phyloP scores from a whole-genome alignment of 2,888 invertebrate species.

The Agrypnus murinus region DNA sequence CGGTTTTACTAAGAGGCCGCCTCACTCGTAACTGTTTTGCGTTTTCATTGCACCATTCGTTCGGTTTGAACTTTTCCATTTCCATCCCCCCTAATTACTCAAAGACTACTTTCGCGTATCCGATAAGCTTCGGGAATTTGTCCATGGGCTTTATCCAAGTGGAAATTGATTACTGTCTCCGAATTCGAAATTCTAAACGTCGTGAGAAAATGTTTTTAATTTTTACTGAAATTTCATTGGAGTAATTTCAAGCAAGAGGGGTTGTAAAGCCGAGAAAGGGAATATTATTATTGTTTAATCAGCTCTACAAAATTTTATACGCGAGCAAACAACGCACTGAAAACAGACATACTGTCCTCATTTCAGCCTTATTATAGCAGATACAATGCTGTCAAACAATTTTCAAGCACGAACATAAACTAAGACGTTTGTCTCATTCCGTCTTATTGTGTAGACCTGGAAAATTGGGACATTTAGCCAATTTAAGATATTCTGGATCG shows the following conservation, averaged over 20 bases:
- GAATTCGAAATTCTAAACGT: background rate
- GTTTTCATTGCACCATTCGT: conserved; percentile 4
- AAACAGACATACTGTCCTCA: conserved; percentile 15
- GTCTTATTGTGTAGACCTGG: conserved; percentile 23
- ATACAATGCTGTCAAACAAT: conserved; percentile 12
- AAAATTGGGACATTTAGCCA: conserved; percentile 25
- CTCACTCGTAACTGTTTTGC: conserved; percentile 6
- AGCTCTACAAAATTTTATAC: conserved; percentile 18
- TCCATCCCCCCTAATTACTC: conserved; percentile 29
- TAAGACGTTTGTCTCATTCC: conserved; percentile 19
- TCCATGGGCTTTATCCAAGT: conserved; percentile 19
- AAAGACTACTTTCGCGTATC: conserved; percentile 29
- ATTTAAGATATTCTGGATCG: conserved; percentile 47
- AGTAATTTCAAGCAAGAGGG: background rate
- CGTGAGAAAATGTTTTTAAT: conserved; percentile 18
- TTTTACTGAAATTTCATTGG: background rate
- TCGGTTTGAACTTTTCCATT: conserved; percentile 31
- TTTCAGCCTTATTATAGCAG: conserved; percentile 12
- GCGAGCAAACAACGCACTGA: background rate
- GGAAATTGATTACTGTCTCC: conserved; percentile 19
- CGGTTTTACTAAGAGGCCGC: conserved; percentile 18
- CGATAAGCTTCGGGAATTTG: conserved; percentile 29
- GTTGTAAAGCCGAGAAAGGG: conserved; percentile 1
- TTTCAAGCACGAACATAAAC: background rate
- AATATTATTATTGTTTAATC: conserved; percentile 24